Conservation (phyloP, 2,797 vertebrate genomes). For the Eospalax fontanierii region DNA sequence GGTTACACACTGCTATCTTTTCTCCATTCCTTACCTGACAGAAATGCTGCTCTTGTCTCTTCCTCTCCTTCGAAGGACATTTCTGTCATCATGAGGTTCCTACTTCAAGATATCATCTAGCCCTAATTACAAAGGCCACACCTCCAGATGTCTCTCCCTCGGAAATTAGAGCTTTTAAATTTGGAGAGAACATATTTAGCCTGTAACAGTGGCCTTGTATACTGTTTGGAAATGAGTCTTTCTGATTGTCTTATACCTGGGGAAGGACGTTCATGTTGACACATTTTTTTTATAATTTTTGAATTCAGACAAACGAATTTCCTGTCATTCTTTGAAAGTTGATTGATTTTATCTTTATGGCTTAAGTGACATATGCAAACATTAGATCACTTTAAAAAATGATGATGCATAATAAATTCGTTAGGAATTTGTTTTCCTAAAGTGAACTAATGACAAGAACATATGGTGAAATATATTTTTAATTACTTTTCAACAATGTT, state of each 20-base stretch:
- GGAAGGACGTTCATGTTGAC: constrained; percentile 23
- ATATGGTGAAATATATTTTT: constrained; percentile 92
- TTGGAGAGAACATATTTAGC: neutral
- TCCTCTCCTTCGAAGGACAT: too few species aligned
- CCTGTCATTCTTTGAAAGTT: constrained; percentile 84
- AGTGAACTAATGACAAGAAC: constrained; percentile 87
- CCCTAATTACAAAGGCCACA: neutral
- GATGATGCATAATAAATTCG: constrained; percentile 89
- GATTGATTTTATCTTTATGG: constrained; percentile 87
- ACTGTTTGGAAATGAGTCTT: too few species aligned
- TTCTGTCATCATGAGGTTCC: too few species aligned
- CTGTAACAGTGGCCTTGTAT: neutral
- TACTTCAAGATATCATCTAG: neutral
- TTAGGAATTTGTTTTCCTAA: constrained; percentile 89
- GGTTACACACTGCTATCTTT: neutral
- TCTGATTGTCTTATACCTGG: constrained; percentile 71
- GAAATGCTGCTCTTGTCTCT: neutral
- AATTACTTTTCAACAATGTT: constrained; percentile 92
- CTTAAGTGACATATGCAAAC: constrained; percentile 87
- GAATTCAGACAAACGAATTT: constrained; percentile 86
- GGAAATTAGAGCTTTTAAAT: neutral
- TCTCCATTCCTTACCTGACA: neutral
- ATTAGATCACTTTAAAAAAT: constrained; percentile 91
- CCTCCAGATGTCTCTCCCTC: neutral
- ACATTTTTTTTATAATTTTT: constrained; percentile 83